Percentiles rank a stretch among this genome's conserved stretches.
These are phyloP conservation scores for Steinernema hermaphroditum DNA, from an alignment of 2,888 invertebrate species.

Conservation along the genomic window DNA sequence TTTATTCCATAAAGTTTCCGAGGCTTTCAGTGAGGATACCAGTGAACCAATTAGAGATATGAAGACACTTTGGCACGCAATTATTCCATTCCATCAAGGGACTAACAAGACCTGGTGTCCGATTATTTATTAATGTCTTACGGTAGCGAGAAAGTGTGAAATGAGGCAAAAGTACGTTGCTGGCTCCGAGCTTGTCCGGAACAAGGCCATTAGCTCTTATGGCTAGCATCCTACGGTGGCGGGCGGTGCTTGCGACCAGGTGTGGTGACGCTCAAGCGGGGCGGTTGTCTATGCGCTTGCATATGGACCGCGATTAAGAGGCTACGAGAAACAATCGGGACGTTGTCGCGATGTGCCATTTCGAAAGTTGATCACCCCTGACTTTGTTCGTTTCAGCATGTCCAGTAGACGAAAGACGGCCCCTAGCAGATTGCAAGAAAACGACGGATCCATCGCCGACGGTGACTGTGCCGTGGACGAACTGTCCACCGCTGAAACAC, in stretches of 20 bases:
- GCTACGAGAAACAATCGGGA: slow-evolving; percentile 6
- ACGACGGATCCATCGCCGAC: slow-evolving; percentile 13
- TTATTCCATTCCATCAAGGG: slow-evolving; percentile 24
- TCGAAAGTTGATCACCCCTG: background rate
- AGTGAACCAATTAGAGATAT: slow-evolving; percentile 18
- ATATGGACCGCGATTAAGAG: background rate
- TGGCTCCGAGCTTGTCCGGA: slow-evolving; percentile 8
- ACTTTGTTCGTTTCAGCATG: slow-evolving; percentile 52
- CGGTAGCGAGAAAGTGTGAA: slow-evolving; percentile 27
- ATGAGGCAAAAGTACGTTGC: slow-evolving; percentile 23
- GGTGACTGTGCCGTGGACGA: background rate
- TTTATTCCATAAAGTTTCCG: background rate
- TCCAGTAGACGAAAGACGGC: slow-evolving; percentile 61
- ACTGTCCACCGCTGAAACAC: background rate
- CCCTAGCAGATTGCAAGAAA: slow-evolving; percentile 47
- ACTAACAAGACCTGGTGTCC: slow-evolving; percentile 21
- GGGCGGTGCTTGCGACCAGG: slow-evolving; percentile 22
- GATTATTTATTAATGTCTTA: slow-evolving; percentile 28
- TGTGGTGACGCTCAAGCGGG: slow-evolving; percentile 16
- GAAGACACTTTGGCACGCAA: slow-evolving; percentile 31
- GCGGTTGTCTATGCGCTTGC: background rate
- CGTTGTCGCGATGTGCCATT: background rate
- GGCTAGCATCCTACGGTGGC: slow-evolving; percentile 29
- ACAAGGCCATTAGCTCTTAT: slow-evolving; percentile 31
- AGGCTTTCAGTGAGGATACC: slow-evolving; percentile 7